Conservation (phyloP, 2,797 vertebrate species). For the Pseudopleuronectes americanus region DNA sequence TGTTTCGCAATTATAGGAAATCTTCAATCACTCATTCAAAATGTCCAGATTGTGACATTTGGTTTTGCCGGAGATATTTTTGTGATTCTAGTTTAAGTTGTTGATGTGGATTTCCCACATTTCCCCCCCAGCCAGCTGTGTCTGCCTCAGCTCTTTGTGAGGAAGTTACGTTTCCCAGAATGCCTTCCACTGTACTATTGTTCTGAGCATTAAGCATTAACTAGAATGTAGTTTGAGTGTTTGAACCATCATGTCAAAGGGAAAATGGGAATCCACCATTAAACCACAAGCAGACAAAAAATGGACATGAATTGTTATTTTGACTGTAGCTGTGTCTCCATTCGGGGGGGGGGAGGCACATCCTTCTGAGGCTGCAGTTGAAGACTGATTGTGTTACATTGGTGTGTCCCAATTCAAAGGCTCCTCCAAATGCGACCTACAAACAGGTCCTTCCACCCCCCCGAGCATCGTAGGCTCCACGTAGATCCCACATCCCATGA, state of each 20-base stretch:
- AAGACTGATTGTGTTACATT: too few relatives aligned
- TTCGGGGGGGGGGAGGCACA: too few relatives aligned
- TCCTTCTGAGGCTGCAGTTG: too few relatives aligned
- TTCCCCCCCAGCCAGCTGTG: neutral
- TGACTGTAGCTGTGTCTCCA: too few relatives aligned
- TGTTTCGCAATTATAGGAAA: constrained; percentile 6
- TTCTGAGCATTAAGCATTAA: too few relatives aligned
- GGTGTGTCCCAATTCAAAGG: too few relatives aligned
- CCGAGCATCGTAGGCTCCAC: too few relatives aligned
- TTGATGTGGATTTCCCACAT: too few relatives aligned
- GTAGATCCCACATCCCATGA: too few relatives aligned
- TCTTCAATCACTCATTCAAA: neutral
- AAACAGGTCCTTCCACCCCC: too few relatives aligned
- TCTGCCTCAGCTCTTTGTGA: neutral
- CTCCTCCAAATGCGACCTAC: too few relatives aligned
- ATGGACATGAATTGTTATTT: neutral
- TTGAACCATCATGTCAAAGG: neutral
- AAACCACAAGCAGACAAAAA: constrained; percentile 22
- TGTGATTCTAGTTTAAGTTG: neutral
- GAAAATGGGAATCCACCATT: too few relatives aligned
- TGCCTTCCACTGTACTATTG: neutral
- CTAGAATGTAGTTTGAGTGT: neutral
- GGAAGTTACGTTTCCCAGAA: constrained; percentile 1
- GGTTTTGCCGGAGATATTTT: neutral
- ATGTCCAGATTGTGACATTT: neutral